phyloP scores from a whole-genome alignment of 2,888 invertebrate genomes.

The Andrena dorsata region DNA sequence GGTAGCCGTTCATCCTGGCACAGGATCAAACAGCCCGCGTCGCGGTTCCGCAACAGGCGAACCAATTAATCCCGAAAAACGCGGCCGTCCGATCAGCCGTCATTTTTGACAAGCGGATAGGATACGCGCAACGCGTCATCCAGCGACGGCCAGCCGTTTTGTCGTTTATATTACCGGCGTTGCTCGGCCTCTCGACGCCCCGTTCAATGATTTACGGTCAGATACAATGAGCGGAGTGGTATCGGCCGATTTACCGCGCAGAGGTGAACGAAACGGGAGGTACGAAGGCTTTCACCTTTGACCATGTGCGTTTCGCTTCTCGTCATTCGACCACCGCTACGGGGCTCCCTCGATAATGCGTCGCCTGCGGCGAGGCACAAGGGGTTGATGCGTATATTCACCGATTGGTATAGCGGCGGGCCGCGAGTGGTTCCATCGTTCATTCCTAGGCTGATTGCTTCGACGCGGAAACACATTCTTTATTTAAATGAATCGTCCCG shows the following conservation, averaged over 20 bases:
- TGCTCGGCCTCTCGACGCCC: constrained; percentile 1
- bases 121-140: constrained; percentile 2
- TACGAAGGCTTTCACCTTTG: constrained; percentile 15
- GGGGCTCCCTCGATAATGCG: constrained; percentile 10
- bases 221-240: constrained; percentile 49
- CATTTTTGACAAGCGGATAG: constrained; percentile 6
- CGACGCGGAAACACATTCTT: constrained; percentile 33
- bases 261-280: neutral
- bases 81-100: neutral
- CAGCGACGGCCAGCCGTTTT: constrained; percentile 2
- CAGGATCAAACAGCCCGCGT: no score
- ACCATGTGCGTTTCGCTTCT: neutral
- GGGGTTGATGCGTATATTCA: neutral
- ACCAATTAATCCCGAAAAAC: no score
- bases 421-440: constrained; percentile 26
- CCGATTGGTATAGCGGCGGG: constrained; percentile 21
- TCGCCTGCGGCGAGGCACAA: neutral
- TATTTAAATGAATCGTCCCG: constrained; percentile 46
- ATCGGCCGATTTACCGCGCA: constrained; percentile 15
- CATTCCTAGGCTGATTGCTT: constrained; percentile 25
- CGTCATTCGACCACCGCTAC: constrained; percentile 3
- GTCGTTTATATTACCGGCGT: constrained; percentile 27
- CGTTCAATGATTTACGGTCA: constrained; percentile 52
- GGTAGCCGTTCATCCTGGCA: no score
- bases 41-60: no score